These are phyloP conservation scores for Morinoia aosen DNA, from an alignment of 2,888 invertebrate species.

Conservation along the genomic window DNA sequence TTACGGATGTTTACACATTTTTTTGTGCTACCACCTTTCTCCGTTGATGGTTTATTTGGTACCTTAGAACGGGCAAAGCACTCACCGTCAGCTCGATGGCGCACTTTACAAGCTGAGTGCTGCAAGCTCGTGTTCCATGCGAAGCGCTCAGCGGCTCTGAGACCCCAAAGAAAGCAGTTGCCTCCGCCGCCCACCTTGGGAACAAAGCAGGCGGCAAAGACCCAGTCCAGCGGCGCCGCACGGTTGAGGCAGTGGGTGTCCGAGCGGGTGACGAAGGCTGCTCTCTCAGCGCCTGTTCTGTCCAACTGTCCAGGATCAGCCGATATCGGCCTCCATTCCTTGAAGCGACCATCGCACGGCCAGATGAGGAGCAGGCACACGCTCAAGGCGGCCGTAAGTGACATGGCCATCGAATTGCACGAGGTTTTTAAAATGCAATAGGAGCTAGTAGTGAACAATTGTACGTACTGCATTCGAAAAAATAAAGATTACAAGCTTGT, in stretches of 20 bases:
- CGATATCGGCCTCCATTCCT: neutral
- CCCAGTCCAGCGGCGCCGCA: neutral
- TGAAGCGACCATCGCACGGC: neutral
- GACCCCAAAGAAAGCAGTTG: neutral
- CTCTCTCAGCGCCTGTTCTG: neutral
- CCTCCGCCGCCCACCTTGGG: neutral
- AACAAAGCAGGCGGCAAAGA: neutral
- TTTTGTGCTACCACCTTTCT: no score
- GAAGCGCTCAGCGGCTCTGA: neutral
- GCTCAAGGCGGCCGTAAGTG: neutral
- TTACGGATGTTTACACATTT: no score
- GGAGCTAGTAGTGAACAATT: neutral
- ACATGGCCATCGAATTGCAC: neutral
- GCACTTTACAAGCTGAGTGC: neutral
- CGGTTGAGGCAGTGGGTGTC: neutral
- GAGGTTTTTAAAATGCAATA: neutral
- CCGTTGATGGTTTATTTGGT: no score
- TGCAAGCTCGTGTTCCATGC: neutral
- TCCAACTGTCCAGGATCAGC: neutral
- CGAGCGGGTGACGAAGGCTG: neutral
- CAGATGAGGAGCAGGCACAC: neutral
- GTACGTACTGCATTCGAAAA: neutral
- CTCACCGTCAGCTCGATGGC: neutral
- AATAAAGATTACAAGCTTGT: neutral
- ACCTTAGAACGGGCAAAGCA: neutral